Percentiles rank a stretch among this genome's conserved stretches.
Evolutionary conservation across 2,797 vertebrate species (phyloP).

Genomic region (Acanthis flammea): DNA sequence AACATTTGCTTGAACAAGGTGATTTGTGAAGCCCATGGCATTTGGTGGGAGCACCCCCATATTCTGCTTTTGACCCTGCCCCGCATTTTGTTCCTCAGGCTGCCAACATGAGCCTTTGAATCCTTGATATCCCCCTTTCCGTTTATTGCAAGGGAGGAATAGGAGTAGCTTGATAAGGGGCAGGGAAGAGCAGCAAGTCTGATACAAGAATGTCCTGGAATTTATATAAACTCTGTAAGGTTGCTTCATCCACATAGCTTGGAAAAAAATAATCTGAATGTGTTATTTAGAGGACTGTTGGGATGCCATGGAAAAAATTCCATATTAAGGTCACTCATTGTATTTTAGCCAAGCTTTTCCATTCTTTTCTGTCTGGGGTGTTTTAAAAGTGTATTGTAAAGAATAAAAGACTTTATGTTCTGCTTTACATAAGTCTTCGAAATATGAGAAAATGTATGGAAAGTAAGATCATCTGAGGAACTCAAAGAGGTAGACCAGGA

Average conservation of each 20-base stretch:
- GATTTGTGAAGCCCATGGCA: neutral
- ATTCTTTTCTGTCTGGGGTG: neutral
- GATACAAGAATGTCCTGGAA: neutral
- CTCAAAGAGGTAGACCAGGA: neutral
- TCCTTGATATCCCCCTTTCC: neutral
- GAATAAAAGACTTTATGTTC: neutral
- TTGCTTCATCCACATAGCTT: neutral
- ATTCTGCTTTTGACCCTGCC: accelerated
- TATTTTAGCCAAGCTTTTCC: slow-evolving; percentile 11
- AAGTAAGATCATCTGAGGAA: neutral
- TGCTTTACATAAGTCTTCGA: neutral
- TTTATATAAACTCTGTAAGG: neutral
- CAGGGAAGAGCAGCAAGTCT: neutral
- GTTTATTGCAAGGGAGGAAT: neutral
- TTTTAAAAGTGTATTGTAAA: neutral
- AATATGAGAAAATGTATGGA: neutral
- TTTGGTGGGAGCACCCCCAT: neutral
- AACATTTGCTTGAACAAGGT: neutral
- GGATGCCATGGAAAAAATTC: slow-evolving; percentile 3
- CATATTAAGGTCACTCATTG: neutral
- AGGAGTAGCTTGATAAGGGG: neutral
- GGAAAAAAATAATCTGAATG: neutral
- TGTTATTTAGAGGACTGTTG: slow-evolving; percentile 1
- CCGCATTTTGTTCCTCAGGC: neutral
- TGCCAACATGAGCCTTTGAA: neutral